Evolutionary conservation across 2,888 invertebrate genomes (phyloP).

Genomic region (Actias luna): DNA sequence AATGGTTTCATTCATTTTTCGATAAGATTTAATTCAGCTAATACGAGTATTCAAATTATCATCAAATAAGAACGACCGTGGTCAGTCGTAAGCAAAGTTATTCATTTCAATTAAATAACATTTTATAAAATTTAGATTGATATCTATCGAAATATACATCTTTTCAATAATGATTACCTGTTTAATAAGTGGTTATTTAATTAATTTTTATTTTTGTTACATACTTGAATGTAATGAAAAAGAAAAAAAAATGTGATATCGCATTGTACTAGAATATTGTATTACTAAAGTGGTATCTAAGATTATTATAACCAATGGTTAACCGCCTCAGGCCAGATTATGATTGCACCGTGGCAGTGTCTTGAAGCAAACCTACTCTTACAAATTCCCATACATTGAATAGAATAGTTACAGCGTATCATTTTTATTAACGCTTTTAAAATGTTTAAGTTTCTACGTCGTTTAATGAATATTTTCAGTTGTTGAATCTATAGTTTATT

Average conservation of each 20-base stretch:
- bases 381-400: constrained; percentile 18
- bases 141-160: constrained; percentile 13
- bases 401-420: constrained; percentile 9
- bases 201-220: constrained; percentile 2
- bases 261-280: neutral
- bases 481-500: neutral
- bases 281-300: neutral
- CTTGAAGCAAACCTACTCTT: constrained; percentile 25
- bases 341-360: constrained; percentile 54
- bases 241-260: constrained; percentile 6
- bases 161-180: constrained; percentile 1
- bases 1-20: constrained; percentile 42
- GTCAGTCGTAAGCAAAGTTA: constrained; percentile 31
- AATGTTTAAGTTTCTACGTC: neutral
- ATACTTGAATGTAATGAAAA: neutral
- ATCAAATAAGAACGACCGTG: constrained; percentile 35
- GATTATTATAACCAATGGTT: constrained; percentile 39
- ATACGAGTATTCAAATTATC: constrained; percentile 38
- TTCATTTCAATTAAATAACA: constrained; percentile 34
- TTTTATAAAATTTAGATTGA: constrained; percentile 25
- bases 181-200: neutral
- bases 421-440: neutral
- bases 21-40: constrained; percentile 46
- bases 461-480: neutral
- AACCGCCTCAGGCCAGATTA: constrained; percentile 55